Conservation (phyloP, 2,888 invertebrate species). For the Melanargia galathea region DNA sequence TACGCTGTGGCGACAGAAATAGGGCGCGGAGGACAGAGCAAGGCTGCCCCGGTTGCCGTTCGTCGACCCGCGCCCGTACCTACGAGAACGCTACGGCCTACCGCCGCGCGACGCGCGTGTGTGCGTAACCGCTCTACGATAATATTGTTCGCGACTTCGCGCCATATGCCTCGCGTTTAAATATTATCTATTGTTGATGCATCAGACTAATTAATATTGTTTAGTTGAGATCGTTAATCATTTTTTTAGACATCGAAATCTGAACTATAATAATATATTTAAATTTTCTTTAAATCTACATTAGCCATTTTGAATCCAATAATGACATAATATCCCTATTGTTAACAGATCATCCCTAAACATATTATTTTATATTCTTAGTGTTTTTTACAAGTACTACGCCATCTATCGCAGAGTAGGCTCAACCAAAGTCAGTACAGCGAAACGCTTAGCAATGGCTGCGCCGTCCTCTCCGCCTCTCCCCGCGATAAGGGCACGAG, state of each 20-base stretch:
- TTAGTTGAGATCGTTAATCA: conserved; percentile 1
- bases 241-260: background rate
- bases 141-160: conserved; percentile 49
- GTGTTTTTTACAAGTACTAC: conserved; percentile 38
- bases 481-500: conserved; percentile 81
- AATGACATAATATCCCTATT: too few relatives aligned
- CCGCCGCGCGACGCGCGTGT: conserved; percentile 44
- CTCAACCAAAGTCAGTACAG: conserved; percentile 42
- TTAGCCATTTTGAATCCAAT: background rate
- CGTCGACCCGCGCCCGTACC: conserved; percentile 71
- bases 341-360: background rate
- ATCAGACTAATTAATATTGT: conserved; percentile 49
- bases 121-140: conserved; percentile 52
- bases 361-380: background rate
- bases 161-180: conserved; percentile 45
- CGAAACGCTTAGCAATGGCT: conserved; percentile 51
- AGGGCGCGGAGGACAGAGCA: conserved; percentile 82
- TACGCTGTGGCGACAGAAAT: conserved; percentile 76
- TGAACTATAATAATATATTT: background rate
- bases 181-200: conserved; percentile 50
- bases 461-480: conserved; percentile 57
- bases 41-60: conserved; percentile 80
- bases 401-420: conserved; percentile 73
- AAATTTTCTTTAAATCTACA: background rate
- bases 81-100: conserved; percentile 50